Percentiles rank a stretch among this genome's conserved stretches.
These are phyloP conservation scores for Paraescarpia echinospica DNA, from an alignment of 1,140 invertebrate species.

Conservation along the genomic window DNA sequence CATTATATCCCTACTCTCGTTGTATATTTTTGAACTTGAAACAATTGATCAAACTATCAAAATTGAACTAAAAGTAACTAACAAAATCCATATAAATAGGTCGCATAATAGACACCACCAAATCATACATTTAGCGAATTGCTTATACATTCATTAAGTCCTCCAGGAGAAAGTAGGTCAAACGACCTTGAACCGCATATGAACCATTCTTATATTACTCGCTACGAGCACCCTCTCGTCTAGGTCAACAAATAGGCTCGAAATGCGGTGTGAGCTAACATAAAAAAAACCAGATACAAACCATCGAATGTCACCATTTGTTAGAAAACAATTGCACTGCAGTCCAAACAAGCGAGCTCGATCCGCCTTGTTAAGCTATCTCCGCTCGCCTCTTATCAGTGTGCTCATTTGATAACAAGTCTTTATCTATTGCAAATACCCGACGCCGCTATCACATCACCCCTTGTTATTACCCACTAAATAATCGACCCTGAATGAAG, in stretches of 20 bases:
- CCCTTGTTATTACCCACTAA: background rate
- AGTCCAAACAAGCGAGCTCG: background rate
- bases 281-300: background rate
- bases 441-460: background rate
- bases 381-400: background rate
- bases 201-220: background rate
- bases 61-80: no score
- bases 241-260: background rate
- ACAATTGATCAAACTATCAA: no score
- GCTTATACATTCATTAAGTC: background rate
- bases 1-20: no score
- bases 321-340: background rate
- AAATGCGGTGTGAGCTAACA: background rate
- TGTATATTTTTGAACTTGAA: no score
- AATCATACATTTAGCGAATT: background rate
- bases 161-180: background rate
- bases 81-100: no score
- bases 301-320: background rate
- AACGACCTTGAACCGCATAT: background rate
- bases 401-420: background rate
- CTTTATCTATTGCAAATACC: background rate
- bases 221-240: background rate
- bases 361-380: background rate
- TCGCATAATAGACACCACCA: background rate
- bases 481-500: conserved; percentile 5